Base-by-base conservation (phyloP, 2,113 vertebrate species). In the Zapornia atra region DNA sequence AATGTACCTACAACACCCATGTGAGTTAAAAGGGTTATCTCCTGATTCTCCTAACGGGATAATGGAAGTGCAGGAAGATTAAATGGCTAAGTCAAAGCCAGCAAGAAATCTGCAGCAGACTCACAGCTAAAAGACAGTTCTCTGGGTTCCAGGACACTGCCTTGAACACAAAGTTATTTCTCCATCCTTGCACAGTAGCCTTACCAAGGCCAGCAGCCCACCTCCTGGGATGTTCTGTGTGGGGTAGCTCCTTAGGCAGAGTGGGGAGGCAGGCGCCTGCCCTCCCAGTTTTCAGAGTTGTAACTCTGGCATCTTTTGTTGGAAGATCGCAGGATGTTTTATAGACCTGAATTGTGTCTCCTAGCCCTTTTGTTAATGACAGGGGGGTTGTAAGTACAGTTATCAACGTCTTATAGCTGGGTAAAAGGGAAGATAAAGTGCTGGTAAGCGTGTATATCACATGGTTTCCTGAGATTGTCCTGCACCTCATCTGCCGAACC, bases 21-120 rank as follows among this genome's bases (percentile, higher is more conserved):
- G 80, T 59, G 36, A 72, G 69, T 92, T 96, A 96, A 92, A 94
- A 84, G 80, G 77, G 77, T 93, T 95, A 94, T 92, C 65, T 94
- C 76, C 29, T 46, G 72, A 90, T 95, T 94, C 91, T 88, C 31
- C 42, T 94, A 91, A 94, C 0, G 1, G 90, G 90, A 93, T 96
- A 94, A 94, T 34, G 69, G 69, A 84, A 83, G 57, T 57, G 51
- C 72, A 86, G 69, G 53, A 81, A 82, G 88, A 96, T 90, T 93
- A 95, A 94, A 79, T 2, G 15, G 38, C 86, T 91, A 48, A 90
- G 17, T 82, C 76, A 92, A 86, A 92, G 60, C 40, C 38, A 22
- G 13, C 36, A 81, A 91, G 72, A 86, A 93, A 88, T 79, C 72
- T 79, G 28, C 36, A 92, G 69, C 16, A 86, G 29, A 11, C 26